Base-by-base conservation (phyloP, 2,888 invertebrate species). In the Anoncus sp. region DNA sequence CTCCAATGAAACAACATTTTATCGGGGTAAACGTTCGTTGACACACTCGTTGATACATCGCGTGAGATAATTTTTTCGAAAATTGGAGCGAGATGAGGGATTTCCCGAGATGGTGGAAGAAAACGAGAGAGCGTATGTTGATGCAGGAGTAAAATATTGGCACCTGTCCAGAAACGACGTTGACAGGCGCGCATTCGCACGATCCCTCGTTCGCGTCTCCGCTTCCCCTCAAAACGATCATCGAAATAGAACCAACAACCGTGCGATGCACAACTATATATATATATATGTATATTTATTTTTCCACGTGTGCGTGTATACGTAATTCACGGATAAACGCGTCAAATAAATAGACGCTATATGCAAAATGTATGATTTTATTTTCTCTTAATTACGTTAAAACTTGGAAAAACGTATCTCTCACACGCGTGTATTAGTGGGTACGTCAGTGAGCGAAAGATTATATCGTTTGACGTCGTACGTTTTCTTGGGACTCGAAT, bases 91-190 rank as follows among this genome's bases (percentile, higher is more conserved):
- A 51, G 9, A 9, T 3, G 9, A 12, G n/a, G 62, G 14, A 40
- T 49, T 51, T 51, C n/a, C 40, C 53, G 47, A 24, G 22, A 20
- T 18, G 59, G 45, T 38, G 10, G n/a, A 51, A 76, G 51, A n/a
- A n/a, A n/a, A n/a, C n/a, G n/a, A n/a, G 35, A 45, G 49, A 71
- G 60, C 67, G 72, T 55, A 47, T 55, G 62, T 59, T 57, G 43
- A 57, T 55, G 66, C 45, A 40, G 20, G 73, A 69, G 72, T 57
- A 59, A 73, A 77, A 77, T 77, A 77, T 77, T 77, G 77, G 77
- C 69, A 49, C 20, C 22, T 40, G 69, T 77, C 77, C 77, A 77
- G 72, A 67, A 59, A 24, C 62, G 49, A 69, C 73, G 69, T 77
- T 69, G 77, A 77, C 77, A 63, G 55, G 62, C 47, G 40, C 38